A percentile compares a stretch with the other conserved stretches of the same genome.
phyloP scores from a whole-genome alignment of 2,797 vertebrate genomes.

The Mormyrus proboscirostris region DNA sequence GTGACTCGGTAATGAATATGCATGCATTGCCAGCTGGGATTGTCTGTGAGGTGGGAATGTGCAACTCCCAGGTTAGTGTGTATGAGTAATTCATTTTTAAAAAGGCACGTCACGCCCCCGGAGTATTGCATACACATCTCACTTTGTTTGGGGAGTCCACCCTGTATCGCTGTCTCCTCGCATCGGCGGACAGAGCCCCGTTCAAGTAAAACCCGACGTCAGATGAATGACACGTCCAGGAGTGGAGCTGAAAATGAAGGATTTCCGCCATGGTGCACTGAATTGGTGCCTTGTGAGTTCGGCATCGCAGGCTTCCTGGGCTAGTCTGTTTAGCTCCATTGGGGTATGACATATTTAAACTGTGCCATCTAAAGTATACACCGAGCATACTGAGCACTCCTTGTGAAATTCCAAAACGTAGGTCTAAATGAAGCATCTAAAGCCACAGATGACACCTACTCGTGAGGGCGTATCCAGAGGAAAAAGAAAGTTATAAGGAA shows the following conservation, averaged over 20 bases:
- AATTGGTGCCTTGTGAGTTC: not conserved
- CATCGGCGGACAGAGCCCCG: too few species aligned
- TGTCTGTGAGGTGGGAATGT: not conserved
- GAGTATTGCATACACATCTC: not conserved
- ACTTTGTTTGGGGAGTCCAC: not conserved
- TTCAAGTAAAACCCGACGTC: not conserved
- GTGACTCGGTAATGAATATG: not conserved
- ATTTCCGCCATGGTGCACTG: not conserved
- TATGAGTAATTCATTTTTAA: not conserved
- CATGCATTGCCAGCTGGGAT: not conserved
- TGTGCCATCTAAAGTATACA: not conserved
- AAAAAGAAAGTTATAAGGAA: not conserved
- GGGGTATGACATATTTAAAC: constrained; percentile 9
- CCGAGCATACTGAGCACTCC: not conserved
- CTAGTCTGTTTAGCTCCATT: not conserved
- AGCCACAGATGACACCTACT: not conserved
- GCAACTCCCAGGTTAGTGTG: not conserved
- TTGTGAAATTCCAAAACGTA: constrained; percentile 7
- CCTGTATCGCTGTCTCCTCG: not conserved
- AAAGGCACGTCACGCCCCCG: not conserved
- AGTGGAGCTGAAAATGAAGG: not conserved
- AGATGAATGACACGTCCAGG: not conserved
- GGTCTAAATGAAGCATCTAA: not conserved
- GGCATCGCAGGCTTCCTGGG: not conserved
- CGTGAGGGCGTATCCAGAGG: not conserved